Evolutionary conservation across 2,797 vertebrate genomes (phyloP).

Genomic region (Chromis chromis): DNA sequence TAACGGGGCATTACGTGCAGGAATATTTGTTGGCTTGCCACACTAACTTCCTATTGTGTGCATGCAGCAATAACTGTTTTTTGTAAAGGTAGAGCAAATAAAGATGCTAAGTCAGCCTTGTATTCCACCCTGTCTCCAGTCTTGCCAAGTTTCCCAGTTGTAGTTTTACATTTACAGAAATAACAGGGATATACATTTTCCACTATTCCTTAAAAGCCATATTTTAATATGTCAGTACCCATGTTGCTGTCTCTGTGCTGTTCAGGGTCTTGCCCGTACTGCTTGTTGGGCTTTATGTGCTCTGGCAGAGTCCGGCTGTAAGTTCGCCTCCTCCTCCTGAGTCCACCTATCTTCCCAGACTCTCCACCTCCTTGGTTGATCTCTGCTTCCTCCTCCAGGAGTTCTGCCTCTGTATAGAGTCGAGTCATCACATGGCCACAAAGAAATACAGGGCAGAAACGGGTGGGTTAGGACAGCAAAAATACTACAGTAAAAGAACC

Average conservation of each 20-base stretch:
- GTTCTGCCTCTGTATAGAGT: slow-evolving; percentile 86
- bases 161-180: too few relatives aligned
- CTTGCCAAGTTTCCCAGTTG: too few relatives aligned
- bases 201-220: not conserved
- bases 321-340: slow-evolving; percentile 89
- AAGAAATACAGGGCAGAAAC: not conserved
- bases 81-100: too few relatives aligned
- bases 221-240: slow-evolving; percentile 57
- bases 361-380: slow-evolving; percentile 88
- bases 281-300: slow-evolving; percentile 84
- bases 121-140: too few relatives aligned
- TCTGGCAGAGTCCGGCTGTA: slow-evolving; percentile 87
- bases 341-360: slow-evolving; percentile 83
- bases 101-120: too few relatives aligned
- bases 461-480: not conserved
- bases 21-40: too few relatives aligned
- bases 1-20: too few relatives aligned
- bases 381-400: slow-evolving; percentile 91
- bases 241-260: slow-evolving; percentile 68
- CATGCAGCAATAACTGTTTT: too few relatives aligned
- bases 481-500: not conserved
- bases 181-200: too few relatives aligned
- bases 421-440: not conserved
- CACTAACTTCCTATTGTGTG: too few relatives aligned
- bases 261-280: slow-evolving; percentile 78